These are phyloP conservation scores for Diaperis boleti DNA, from an alignment of 2,888 invertebrate genomes.

Conservation along the genomic window DNA sequence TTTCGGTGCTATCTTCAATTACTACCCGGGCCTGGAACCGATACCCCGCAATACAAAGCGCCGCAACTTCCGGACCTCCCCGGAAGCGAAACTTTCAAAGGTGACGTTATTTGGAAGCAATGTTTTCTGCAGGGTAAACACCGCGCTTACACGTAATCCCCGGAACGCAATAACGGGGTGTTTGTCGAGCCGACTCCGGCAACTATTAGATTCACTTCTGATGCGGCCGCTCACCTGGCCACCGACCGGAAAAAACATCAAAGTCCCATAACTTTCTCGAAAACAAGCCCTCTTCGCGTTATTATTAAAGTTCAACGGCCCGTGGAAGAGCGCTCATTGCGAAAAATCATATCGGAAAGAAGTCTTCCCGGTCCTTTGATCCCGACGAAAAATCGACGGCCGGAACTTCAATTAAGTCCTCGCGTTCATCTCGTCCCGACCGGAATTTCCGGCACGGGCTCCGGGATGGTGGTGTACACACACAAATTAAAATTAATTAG, in stretches of 20 bases:
- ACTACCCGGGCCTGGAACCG: not conserved
- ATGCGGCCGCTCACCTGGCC: slow-evolving; percentile 5
- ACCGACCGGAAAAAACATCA: slow-evolving; percentile 24
- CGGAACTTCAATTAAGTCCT: slow-evolving; percentile 23
- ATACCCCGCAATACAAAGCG: not conserved
- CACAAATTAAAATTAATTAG: slow-evolving; percentile 38
- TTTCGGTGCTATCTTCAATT: too few relatives aligned
- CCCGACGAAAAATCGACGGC: not conserved
- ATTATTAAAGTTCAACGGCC: slow-evolving; percentile 30
- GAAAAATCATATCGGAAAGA: slow-evolving; percentile 9
- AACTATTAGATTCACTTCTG: slow-evolving; percentile 6
- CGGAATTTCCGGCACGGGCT: slow-evolving; percentile 27
- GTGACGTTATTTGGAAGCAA: slow-evolving; percentile 32
- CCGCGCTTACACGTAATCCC: slow-evolving; percentile 34
- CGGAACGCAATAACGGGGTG: slow-evolving; percentile 34
- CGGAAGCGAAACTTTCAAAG: slow-evolving; percentile 36
- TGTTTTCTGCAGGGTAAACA: slow-evolving; percentile 38
- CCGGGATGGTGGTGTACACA: slow-evolving; percentile 14
- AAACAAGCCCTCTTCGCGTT: slow-evolving; percentile 22
- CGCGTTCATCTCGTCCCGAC: slow-evolving; percentile 7
- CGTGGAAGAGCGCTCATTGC: slow-evolving; percentile 13
- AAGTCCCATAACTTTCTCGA: too few relatives aligned
- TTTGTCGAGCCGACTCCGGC: slow-evolving; percentile 16
- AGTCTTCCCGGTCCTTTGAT: slow-evolving; percentile 13
- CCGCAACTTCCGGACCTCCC: not conserved